Evolutionary conservation across 2,888 invertebrate genomes (phyloP), one percentile per base, ranked within the genome.

Genomic region (Drosophila tripunctata): DNA sequence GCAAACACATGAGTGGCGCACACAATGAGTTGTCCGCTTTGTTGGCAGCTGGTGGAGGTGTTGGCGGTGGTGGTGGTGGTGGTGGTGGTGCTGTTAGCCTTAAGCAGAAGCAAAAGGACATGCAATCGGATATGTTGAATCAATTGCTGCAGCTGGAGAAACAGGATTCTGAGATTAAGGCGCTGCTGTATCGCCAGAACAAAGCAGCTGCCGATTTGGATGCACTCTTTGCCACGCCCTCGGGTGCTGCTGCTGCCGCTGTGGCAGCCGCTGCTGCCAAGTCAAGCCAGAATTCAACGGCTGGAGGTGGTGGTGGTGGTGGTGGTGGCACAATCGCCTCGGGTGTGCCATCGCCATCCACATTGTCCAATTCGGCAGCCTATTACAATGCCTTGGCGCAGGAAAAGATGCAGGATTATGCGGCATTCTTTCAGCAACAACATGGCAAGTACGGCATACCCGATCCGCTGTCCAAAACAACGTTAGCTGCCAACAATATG

Each of bases 381-480:
- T 91, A 91, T 41, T 91, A 91, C 58, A 89, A 90, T 65, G 91
- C 91, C 4, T 61, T 91, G 55, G 89, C 91, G 1, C 90, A 71
- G 91, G 93, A 77, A 91, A 93, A 89, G 91, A 93, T 72, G 90
- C 93, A 63, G 92, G 93, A 70, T 90, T 93, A 87, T 89, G 92
- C 70, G 67, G 92, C 76, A 35, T 93, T 66, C 90, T 93, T 71
- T 87, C 93, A 71, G 92, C 93, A 90, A 69, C 90, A 88, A 47
- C 88, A 88, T 52, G 91, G 90, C 60, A 91, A 91, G 80, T 89
- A 89, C 60, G 88, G 90, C 4, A 94, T 95, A 75, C 95, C 95
- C 0, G 96, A 96, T 90, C 95, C 96, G 0, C 93, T 96, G 92
- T 94, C 95, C 0, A 95, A 95, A 86, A 94, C 95, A 8, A 95